phyloP scores from a whole-genome alignment of 2,888 invertebrate genomes.

The Hermaeophaga mercurialis region DNA sequence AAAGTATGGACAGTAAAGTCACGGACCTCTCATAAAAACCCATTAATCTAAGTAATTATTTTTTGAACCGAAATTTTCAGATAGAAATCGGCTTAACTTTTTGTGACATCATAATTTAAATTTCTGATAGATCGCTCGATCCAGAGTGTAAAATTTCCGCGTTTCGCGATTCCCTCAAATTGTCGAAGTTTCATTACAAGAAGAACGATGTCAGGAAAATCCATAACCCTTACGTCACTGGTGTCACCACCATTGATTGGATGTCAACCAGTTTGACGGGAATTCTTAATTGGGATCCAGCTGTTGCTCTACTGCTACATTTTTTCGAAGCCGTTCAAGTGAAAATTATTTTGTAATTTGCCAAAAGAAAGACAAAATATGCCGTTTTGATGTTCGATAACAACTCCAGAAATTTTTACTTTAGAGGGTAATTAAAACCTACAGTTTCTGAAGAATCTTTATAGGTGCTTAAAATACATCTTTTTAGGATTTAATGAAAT shows the following conservation, averaged over 20 bases:
- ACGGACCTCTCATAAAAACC: too few relatives aligned
- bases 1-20: too few relatives aligned
- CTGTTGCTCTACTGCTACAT: conserved; percentile 9
- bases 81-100: too few relatives aligned
- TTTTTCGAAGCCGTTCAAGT: not conserved
- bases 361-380: not conserved
- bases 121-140: conserved; percentile 4
- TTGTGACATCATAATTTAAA: too few relatives aligned
- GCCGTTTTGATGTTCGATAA: not conserved
- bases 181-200: conserved; percentile 10
- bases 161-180: not conserved
- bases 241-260: conserved; percentile 25
- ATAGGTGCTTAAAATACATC: too few relatives aligned
- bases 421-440: too few relatives aligned
- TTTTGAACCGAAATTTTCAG: too few relatives aligned
- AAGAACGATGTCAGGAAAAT: conserved; percentile 20
- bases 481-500: too few relatives aligned
- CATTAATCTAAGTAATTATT: too few relatives aligned
- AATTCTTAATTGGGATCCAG: conserved; percentile 22
- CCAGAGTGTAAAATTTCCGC: not conserved
- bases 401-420: not conserved
- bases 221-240: conserved; percentile 17
- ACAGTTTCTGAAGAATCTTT: too few relatives aligned
- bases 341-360: conserved; percentile 10
- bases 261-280: conserved; percentile 13